phyloP scores from a whole-genome alignment of 1,140 invertebrate species.

The Musca vetustissima region DNA sequence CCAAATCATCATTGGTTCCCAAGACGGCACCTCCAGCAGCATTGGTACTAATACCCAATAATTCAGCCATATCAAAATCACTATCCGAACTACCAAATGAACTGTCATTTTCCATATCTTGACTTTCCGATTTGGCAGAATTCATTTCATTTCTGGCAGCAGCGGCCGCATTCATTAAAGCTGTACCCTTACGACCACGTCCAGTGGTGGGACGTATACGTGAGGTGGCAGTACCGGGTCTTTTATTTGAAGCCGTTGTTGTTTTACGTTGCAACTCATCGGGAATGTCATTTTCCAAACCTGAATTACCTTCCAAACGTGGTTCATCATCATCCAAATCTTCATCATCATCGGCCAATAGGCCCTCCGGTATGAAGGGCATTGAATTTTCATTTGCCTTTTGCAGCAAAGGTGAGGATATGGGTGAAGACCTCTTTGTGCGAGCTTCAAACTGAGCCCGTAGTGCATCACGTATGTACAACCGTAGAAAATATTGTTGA shows the following conservation, averaged over 20 bases:
- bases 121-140: background rate
- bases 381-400: conserved; percentile 47
- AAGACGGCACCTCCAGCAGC: conserved; percentile 8
- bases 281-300: conserved; percentile 43
- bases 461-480: conserved; percentile 75
- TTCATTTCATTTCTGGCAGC: background rate
- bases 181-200: conserved; percentile 35
- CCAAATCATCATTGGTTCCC: conserved; percentile 12
- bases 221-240: conserved; percentile 45
- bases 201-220: conserved; percentile 49
- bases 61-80: conserved; percentile 48
- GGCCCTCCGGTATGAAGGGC: conserved; percentile 50
- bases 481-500: conserved; percentile 83
- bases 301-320: conserved; percentile 35
- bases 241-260: conserved; percentile 26
- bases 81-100: conserved; percentile 46
- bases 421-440: conserved; percentile 41
- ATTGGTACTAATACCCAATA: conserved; percentile 40
- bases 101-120: conserved; percentile 43
- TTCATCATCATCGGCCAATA: conserved; percentile 45
- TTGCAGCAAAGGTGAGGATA: conserved; percentile 42
- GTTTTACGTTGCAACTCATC: conserved; percentile 36
- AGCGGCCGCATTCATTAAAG: background rate
- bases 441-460: conserved; percentile 43
- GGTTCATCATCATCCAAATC: conserved; percentile 43